Percentiles rank a stretch among this genome's conserved stretches.
phyloP scores from a whole-genome alignment of 1,140 invertebrate genomes.

The Pararge aegeria region DNA sequence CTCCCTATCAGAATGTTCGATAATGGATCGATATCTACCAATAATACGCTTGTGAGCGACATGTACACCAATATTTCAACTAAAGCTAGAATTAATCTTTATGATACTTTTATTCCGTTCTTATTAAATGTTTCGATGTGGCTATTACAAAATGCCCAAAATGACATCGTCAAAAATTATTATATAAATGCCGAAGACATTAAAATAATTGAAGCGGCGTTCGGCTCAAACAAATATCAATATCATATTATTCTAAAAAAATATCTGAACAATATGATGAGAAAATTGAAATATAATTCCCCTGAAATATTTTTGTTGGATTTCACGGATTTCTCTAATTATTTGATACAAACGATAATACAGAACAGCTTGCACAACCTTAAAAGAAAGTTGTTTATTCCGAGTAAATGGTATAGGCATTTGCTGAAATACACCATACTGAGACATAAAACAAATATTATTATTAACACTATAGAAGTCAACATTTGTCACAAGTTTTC shows the following conservation, averaged over 20 bases:
- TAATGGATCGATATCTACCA: not conserved
- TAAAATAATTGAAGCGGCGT: slow-evolving; percentile 25
- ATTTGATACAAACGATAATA: slow-evolving; percentile 37
- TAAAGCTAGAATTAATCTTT: slow-evolving; percentile 12
- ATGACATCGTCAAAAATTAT: slow-evolving; percentile 41
- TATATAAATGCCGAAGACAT: slow-evolving; percentile 25
- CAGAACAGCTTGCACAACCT: slow-evolving; percentile 33
- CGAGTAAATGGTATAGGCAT: slow-evolving; percentile 36
- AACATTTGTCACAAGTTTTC: slow-evolving; percentile 37
- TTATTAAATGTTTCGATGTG: slow-evolving; percentile 30
- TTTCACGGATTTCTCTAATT: slow-evolving; percentile 45
- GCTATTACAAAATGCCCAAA: slow-evolving; percentile 29
- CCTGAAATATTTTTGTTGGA: slow-evolving; percentile 40
- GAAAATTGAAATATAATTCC: slow-evolving; percentile 19
- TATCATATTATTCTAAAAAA: slow-evolving; percentile 32
- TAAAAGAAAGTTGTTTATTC: slow-evolving; percentile 21
- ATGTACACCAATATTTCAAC: not conserved
- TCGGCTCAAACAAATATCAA: slow-evolving; percentile 28
- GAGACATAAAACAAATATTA: slow-evolving; percentile 47
- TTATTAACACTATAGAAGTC: slow-evolving; percentile 36
- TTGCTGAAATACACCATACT: slow-evolving; percentile 41
- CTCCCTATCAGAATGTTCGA: not conserved
- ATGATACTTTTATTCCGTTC: slow-evolving; percentile 28
- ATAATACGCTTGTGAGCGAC: not conserved
- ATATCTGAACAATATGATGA: slow-evolving; percentile 33